phyloP scores from a whole-genome alignment of 2,888 invertebrate genomes.

The Drepanosiphum platanoidis region DNA sequence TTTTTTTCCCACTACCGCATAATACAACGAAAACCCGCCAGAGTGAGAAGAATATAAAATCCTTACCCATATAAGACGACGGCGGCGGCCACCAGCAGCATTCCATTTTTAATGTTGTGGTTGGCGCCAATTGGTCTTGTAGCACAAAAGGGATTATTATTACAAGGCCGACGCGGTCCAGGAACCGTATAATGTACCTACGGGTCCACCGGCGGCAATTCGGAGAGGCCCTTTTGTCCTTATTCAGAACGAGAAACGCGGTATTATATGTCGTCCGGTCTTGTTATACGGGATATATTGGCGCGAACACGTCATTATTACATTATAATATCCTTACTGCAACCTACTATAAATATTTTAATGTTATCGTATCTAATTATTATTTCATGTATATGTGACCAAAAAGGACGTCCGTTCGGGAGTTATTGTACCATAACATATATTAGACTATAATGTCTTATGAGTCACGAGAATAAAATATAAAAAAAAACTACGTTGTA shows the following conservation, averaged over 20 bases:
- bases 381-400: constrained; percentile 8
- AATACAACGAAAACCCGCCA: not conserved
- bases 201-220: not conserved
- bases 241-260: constrained; percentile 25
- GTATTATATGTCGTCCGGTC: constrained; percentile 31
- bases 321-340: constrained; percentile 26
- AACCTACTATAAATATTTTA: not conserved
- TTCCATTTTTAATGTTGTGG: constrained; percentile 52
- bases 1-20: not conserved
- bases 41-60: not conserved
- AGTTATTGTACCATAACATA: constrained; percentile 40
- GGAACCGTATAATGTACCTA: constrained; percentile 37
- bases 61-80: not conserved
- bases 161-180: constrained; percentile 55
- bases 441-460: constrained; percentile 23
- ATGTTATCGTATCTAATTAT: constrained; percentile 29
- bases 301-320: constrained; percentile 17
- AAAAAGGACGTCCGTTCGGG: constrained; percentile 53
- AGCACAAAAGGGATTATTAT: constrained; percentile 56
- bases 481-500: not conserved
- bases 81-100: constrained; percentile 21
- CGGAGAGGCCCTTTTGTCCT: constrained; percentile 23
- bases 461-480: not conserved
- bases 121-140: constrained; percentile 62
- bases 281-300: constrained; percentile 9